Base-by-base conservation (phyloP, 2,888 invertebrate genomes). In the Eupithecia tripunctaria region DNA sequence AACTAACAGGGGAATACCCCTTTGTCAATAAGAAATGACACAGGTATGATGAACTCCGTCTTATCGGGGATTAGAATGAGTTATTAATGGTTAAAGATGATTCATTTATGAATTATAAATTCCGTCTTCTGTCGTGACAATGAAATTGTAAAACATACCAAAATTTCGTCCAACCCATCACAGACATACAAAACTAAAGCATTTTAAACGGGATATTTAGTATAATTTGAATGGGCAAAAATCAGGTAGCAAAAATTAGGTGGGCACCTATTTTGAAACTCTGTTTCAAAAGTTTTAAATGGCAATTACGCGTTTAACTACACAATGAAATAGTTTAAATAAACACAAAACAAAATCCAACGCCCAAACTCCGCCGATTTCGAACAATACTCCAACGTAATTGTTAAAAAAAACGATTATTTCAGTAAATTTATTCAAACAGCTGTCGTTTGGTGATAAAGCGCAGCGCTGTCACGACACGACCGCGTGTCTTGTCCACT, bases 381-480 rank as follows among this genome's bases (percentile, higher is more conserved):
- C 32, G 12, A 36, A 63, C 36, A 36, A 63, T 36, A 36, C 21
- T 56, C 29, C 15, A 15, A 60, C 36, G 62, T 63, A 25, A 38
- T 64, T 63, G 63, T 38, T 32, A n/a, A 18, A 36, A 63, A 60
- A 38, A 41, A 38, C 64, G 15, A 41, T 36, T 63, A 21, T 32
- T 63, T 36, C 32, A 38, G 64, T 41, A 38, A 66, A 47, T 43
- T 67, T 67, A 67, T 67, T 47, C 67, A 32, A 47, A 47, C 38
- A 64, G 64, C 64, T 64, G 63, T 21, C 21, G 25, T 36, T 18
- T 10, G 32, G 36, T 36, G 63, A 60, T 60, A 27, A 29, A 12
- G 38, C 36, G 63, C 63, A 32, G 25, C 32, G 62, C 36, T 12
- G 8, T 0, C 62, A 63, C 36, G 62, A 32, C 32, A 8, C 4